Evolutionary conservation across 1,140 invertebrate species (phyloP).

Genomic region (Stenopsyche tienmushanensis): DNA sequence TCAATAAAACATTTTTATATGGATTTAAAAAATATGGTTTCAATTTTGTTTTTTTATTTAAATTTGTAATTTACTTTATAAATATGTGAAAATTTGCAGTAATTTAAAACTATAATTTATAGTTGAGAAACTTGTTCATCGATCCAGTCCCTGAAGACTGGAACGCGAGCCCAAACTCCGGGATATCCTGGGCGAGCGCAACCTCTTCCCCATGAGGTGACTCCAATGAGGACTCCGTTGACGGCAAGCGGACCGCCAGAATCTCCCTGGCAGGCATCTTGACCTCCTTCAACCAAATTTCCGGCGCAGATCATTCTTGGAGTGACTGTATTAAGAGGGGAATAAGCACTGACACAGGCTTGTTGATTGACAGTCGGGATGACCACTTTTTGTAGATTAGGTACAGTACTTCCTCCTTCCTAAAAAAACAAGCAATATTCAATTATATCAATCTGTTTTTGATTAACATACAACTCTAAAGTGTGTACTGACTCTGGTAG

Average conservation of each 20-base stretch:
- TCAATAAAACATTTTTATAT: not conserved
- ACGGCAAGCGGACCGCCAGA: slow-evolving; percentile 51
- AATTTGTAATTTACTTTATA: not conserved
- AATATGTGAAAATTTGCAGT: too few species aligned
- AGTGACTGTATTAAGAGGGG: slow-evolving; percentile 48
- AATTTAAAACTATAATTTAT: not conserved
- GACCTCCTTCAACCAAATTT: not conserved
- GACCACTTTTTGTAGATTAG: slow-evolving; percentile 45
- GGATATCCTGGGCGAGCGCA: slow-evolving; percentile 54
- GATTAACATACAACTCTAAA: not conserved
- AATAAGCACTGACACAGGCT: slow-evolving; percentile 43
- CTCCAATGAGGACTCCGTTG: slow-evolving; percentile 44
- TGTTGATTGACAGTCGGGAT: slow-evolving; percentile 44
- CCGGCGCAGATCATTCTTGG: slow-evolving; percentile 67
- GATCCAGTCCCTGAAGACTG: slow-evolving; percentile 43
- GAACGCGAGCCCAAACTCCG: slow-evolving; percentile 57
- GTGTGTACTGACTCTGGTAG: not conserved
- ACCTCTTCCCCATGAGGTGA: slow-evolving; percentile 53
- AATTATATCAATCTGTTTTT: not conserved
- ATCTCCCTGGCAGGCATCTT: slow-evolving; percentile 49
- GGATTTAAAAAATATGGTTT: not conserved
- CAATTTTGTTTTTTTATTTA: not conserved
- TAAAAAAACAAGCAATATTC: not conserved
- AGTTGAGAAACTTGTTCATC: slow-evolving; percentile 5
- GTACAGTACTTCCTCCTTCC: slow-evolving; percentile 29